phyloP scores from a whole-genome alignment of 2,113 vertebrate genomes.

The Cyprinus carpio region DNA sequence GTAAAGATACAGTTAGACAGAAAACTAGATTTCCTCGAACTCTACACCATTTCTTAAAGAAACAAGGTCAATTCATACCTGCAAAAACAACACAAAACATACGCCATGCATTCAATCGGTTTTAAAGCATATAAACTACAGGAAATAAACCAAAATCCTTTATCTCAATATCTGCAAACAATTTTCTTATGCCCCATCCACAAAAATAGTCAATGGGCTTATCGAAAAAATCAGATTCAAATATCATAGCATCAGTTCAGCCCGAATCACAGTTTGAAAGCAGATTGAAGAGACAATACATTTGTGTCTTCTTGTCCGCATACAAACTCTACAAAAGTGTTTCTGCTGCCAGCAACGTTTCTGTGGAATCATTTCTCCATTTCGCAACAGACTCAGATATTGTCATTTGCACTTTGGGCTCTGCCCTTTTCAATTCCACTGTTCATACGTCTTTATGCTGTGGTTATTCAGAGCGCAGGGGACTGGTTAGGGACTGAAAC shows the following conservation, averaged over 20 bases:
- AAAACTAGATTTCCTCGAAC: slow-evolving; percentile 17
- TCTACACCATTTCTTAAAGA: slow-evolving; percentile 18
- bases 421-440: neutral
- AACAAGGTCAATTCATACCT: slow-evolving; percentile 28
- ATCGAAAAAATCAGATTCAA: neutral
- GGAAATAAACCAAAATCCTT: neutral
- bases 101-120: slow-evolving; percentile 39
- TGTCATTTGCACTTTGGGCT: neutral
- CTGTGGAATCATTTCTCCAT: neutral
- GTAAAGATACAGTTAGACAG: slow-evolving; percentile 23
- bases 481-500: slow-evolving; percentile 25
- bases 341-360: slow-evolving; percentile 24
- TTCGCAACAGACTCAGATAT: slow-evolving; percentile 4
- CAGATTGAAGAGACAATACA: slow-evolving; percentile 31
- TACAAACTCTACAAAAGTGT: neutral
- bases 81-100: slow-evolving; percentile 36
- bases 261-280: neutral
- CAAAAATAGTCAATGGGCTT: neutral
- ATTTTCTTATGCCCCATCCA: slow-evolving; percentile 40
- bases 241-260: neutral
- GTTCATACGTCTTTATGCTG: slow-evolving; percentile 18
- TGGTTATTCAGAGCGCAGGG: neutral
- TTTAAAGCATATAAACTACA: too few species aligned
- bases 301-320: slow-evolving; percentile 33
- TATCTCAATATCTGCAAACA: slow-evolving; percentile 23